These are phyloP conservation scores for Acipenser transmontanus DNA, from an alignment of 2,797 vertebrate genomes.

Conservation along the genomic window DNA sequence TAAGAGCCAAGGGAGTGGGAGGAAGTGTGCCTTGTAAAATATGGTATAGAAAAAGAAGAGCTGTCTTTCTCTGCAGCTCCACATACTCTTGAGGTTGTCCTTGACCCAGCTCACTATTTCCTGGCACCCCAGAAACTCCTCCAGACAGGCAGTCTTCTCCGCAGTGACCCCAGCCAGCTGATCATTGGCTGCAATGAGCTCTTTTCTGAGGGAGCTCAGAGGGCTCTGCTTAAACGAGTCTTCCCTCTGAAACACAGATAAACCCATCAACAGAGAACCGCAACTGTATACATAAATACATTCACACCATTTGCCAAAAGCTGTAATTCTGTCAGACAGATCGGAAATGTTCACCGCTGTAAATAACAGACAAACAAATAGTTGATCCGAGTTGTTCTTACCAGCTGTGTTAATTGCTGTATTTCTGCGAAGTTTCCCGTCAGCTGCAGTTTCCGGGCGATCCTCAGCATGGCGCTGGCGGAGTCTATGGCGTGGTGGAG, in stretches of 20 bases:
- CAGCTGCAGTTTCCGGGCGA: slow-evolving; percentile 37
- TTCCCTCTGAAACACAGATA: slow-evolving; percentile 35
- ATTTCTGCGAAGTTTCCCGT: slow-evolving; percentile 51
- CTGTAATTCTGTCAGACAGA: too few species aligned
- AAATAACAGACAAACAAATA: background rate
- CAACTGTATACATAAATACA: too few species aligned
- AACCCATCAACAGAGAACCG: background rate
- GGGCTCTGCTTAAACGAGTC: slow-evolving; percentile 38
- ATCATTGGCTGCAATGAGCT: slow-evolving; percentile 42
- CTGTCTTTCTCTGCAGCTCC: background rate
- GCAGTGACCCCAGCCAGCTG: slow-evolving; percentile 37
- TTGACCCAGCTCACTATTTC: slow-evolving; percentile 51
- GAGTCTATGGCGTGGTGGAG: slow-evolving; percentile 43
- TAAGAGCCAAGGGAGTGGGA: too few species aligned
- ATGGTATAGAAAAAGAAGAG: too few species aligned
- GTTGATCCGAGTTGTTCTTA: slow-evolving; percentile 26
- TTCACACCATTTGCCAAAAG: too few species aligned
- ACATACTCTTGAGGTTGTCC: slow-evolving; percentile 44
- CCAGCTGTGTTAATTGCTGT: slow-evolving; percentile 45
- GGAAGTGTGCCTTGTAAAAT: too few species aligned
- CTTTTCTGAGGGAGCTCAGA: slow-evolving; percentile 37
- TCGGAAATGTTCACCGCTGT: background rate
- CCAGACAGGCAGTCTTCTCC: slow-evolving; percentile 45
- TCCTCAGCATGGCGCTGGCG: slow-evolving; percentile 40
- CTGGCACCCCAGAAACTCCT: slow-evolving; percentile 46